Conservation (phyloP, 1,140 invertebrate species). For the Cydia fagiglandana region DNA sequence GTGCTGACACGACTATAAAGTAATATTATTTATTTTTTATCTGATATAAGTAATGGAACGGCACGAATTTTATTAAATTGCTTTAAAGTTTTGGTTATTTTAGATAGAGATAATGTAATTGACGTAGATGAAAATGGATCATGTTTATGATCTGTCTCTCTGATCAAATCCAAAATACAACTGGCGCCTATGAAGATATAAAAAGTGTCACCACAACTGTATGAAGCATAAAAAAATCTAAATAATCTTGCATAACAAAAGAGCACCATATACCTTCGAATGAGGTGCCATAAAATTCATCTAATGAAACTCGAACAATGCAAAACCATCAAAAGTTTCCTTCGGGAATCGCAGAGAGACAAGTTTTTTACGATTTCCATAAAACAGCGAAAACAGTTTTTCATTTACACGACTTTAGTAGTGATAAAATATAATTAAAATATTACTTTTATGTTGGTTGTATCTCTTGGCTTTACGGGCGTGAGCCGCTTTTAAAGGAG, state of each 20-base stretch:
- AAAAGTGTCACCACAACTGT: neutral
- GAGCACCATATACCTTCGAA: constrained; percentile 30
- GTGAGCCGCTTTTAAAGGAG: constrained; percentile 55
- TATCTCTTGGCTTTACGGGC: constrained; percentile 65
- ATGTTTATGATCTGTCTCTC: neutral
- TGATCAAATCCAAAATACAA: neutral
- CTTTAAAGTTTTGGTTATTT: too few species aligned
- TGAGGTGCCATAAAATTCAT: constrained; percentile 42
- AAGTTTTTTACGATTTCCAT: constrained; percentile 75
- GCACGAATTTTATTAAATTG: too few species aligned
- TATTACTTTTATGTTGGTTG: constrained; percentile 64
- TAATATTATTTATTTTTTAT: too few species aligned
- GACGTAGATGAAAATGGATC: too few species aligned
- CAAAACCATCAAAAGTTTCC: constrained; percentile 61
- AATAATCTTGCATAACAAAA: constrained; percentile 23
- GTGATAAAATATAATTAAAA: constrained; percentile 77
- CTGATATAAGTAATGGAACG: too few species aligned
- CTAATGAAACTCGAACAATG: constrained; percentile 67
- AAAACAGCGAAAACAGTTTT: constrained; percentile 68
- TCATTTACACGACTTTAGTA: constrained; percentile 75
- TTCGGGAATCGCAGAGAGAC: constrained; percentile 52
- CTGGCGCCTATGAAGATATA: constrained; percentile 1
- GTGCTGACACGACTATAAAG: too few species aligned
- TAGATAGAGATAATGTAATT: too few species aligned
- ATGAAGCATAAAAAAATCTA: constrained; percentile 8